Conservation (phyloP, 1,140 invertebrate genomes). For the Formica exsecta region DNA sequence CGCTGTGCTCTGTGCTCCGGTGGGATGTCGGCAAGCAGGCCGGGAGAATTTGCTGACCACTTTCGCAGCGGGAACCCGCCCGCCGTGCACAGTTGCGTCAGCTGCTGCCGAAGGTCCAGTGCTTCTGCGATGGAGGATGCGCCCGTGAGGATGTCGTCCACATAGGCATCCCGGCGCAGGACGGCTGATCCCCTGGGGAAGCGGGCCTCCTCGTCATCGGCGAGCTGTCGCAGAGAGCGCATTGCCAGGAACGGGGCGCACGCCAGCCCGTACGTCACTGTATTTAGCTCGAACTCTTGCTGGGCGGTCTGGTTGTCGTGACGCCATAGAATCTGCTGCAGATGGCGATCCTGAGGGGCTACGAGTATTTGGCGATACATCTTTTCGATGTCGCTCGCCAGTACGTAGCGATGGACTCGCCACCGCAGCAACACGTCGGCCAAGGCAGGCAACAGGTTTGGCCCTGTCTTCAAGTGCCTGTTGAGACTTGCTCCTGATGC, state of each 20-base stretch:
- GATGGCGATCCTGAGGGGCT: neutral
- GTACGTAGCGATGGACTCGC: too few species aligned
- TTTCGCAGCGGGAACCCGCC: slow-evolving; percentile 61
- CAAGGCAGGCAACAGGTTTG: too few species aligned
- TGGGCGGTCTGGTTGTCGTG: too few species aligned
- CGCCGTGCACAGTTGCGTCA: slow-evolving; percentile 4
- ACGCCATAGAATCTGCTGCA: neutral
- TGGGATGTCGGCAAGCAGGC: neutral
- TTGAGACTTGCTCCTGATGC: too few species aligned
- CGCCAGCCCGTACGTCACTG: neutral
- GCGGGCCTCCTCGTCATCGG: neutral
- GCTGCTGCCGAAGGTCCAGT: neutral
- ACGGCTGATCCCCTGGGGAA: neutral
- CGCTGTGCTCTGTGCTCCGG: neutral
- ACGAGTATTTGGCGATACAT: neutral
- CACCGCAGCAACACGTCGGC: too few species aligned
- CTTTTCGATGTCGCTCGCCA: too few species aligned
- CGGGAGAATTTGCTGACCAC: slow-evolving; percentile 35
- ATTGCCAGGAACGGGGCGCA: neutral
- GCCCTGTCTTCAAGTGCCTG: too few species aligned
- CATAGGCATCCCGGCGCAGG: neutral
- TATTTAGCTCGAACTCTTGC: neutral
- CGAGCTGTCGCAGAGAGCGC: neutral
- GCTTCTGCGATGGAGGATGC: slow-evolving; percentile 4
- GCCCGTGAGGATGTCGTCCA: neutral